These are phyloP conservation scores for Tinea pellionella DNA, from an alignment of 2,888 invertebrate species.

Conservation along the genomic window DNA sequence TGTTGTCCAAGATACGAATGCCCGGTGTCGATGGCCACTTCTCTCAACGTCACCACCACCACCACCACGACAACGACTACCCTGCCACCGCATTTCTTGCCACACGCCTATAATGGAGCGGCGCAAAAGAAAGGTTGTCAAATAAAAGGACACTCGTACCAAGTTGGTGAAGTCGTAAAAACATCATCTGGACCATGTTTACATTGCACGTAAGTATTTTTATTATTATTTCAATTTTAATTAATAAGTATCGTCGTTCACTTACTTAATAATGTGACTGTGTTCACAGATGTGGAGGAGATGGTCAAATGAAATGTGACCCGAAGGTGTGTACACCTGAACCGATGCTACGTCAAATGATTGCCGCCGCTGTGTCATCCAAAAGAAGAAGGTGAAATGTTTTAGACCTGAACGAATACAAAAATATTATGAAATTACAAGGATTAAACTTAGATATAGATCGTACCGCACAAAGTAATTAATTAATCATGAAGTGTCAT, in stretches of 20 bases:
- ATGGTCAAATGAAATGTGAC: conserved; percentile 95
- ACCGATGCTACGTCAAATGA: conserved; percentile 91
- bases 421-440: conserved; percentile 31
- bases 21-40: conserved; percentile 87
- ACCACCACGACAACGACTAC: conserved; percentile 89
- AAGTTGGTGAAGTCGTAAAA: conserved; percentile 85
- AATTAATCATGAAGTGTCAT: neutral
- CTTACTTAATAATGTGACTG: too few species aligned
- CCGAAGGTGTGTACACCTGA: conserved; percentile 91
- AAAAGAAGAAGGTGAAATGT: conserved; percentile 77
- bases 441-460: conserved; percentile 31
- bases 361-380: conserved; percentile 82
- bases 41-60: conserved; percentile 85
- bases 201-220: conserved; percentile 88
- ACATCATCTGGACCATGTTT: conserved; percentile 93
- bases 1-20: conserved; percentile 96
- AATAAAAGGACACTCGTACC: conserved; percentile 85
- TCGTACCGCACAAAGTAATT: conserved; percentile 20
- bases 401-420: conserved; percentile 34
- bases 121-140: conserved; percentile 85
- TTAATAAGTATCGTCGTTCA: too few species aligned
- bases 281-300: conserved; percentile 84
- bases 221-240: too few species aligned
- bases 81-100: conserved; percentile 84
- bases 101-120: conserved; percentile 81